phyloP scores from a whole-genome alignment of 2,113 vertebrate species.

The Ctenodactylus gundi region DNA sequence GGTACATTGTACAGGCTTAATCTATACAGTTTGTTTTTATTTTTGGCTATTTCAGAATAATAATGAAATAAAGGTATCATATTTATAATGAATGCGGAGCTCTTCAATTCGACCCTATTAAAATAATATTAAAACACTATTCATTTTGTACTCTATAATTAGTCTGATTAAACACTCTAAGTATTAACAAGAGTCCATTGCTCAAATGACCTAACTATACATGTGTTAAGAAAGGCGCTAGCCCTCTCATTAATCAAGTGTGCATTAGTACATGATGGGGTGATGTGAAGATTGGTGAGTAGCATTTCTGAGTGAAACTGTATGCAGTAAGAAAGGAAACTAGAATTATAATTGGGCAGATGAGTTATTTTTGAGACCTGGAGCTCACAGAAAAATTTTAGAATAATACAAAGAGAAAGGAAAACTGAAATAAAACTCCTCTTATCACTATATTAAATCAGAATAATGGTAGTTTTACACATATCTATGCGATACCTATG shows the following conservation, averaged over 20 bases:
- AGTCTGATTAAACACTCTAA: slow-evolving; percentile 37
- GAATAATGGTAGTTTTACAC: not conserved
- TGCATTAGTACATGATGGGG: not conserved
- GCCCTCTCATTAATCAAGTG: not conserved
- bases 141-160: slow-evolving; percentile 47
- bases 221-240: not conserved
- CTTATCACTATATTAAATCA: slow-evolving; percentile 48
- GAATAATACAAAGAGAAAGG: not conserved
- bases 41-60: slow-evolving; percentile 40
- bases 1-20: not conserved
- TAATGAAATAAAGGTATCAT: slow-evolving; percentile 22
- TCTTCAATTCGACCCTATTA: slow-evolving; percentile 45
- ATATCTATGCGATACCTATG: slow-evolving; percentile 26
- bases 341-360: not conserved
- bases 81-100: slow-evolving; percentile 24
- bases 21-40: slow-evolving; percentile 12
- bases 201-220: not conserved
- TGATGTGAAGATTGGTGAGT: not conserved
- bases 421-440: not conserved
- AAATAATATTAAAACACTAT: slow-evolving; percentile 43
- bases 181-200: slow-evolving; percentile 9
- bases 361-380: not conserved
- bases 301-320: not conserved
- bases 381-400: not conserved
- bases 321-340: not conserved